Evolutionary conservation across 2,113 vertebrate species (phyloP).

Genomic region (Nothocercus nigrocapillus): DNA sequence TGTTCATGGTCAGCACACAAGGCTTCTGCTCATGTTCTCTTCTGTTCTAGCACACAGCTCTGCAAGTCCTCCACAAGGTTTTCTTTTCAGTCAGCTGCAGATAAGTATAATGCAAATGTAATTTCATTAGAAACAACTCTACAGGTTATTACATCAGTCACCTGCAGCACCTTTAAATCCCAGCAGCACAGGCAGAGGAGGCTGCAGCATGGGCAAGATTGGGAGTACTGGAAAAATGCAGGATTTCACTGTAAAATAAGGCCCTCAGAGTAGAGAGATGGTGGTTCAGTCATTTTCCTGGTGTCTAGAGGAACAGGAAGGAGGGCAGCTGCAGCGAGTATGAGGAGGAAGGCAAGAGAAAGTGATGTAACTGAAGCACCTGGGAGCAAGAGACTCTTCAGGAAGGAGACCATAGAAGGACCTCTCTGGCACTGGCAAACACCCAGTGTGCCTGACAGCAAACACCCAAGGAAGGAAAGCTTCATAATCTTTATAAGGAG

Average conservation of each 20-base stretch:
- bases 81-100: constrained; percentile 5
- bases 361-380: neutral
- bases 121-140: neutral
- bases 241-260: neutral
- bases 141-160: neutral
- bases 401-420: neutral
- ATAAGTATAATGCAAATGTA: neutral
- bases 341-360: neutral
- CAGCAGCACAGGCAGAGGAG: neutral
- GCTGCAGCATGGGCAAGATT: neutral
- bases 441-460: neutral
- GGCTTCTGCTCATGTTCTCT: neutral
- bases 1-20: neutral
- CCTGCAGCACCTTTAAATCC: neutral
- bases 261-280: neutral
- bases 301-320: neutral
- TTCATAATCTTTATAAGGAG: neutral
- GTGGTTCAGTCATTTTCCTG: neutral
- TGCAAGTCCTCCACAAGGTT: neutral
- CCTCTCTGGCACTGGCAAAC: neutral
- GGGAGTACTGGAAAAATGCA: neutral
- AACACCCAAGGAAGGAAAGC: neutral
- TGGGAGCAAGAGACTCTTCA: neutral
- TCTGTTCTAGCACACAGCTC: neutral
- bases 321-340: neutral